These are phyloP conservation scores for Sinocyclocheilus grahami DNA, from an alignment of 2,113 vertebrate species.

Conservation along the genomic window DNA sequence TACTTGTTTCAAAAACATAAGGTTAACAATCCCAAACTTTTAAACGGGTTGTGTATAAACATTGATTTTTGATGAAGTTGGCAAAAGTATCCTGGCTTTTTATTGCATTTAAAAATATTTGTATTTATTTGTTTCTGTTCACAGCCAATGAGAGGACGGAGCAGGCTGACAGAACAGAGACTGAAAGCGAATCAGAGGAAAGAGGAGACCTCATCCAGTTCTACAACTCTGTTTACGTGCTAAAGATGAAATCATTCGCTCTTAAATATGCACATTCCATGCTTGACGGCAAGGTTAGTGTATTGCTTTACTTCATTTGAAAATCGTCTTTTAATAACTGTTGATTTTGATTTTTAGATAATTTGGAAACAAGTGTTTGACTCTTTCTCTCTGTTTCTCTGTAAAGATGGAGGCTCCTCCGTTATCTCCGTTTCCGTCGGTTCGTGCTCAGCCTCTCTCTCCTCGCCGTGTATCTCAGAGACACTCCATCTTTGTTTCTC, in stretches of 20 bases:
- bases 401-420: slow-evolving; percentile 86
- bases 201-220: slow-evolving; percentile 95
- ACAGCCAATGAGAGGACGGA: slow-evolving; percentile 67
- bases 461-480: slow-evolving; percentile 91
- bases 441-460: slow-evolving; percentile 85
- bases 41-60: neutral
- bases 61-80: too few relatives aligned
- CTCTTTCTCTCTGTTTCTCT: neutral
- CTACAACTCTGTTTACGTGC: slow-evolving; percentile 89
- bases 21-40: neutral
- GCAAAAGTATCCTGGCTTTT: too few relatives aligned
- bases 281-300: slow-evolving; percentile 80
- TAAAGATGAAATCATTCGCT: slow-evolving; percentile 88
- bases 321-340: neutral
- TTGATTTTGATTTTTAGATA: neutral
- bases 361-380: neutral
- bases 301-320: neutral
- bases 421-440: slow-evolving; percentile 88
- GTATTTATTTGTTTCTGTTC: neutral
- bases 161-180: slow-evolving; percentile 11
- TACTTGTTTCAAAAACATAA: neutral
- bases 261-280: slow-evolving; percentile 81
- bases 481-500: slow-evolving; percentile 91
- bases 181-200: slow-evolving; percentile 68
- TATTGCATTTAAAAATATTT: too few relatives aligned